Evolutionary conservation across 2,888 invertebrate species (phyloP).

Genomic region (Erannis defoliaria): DNA sequence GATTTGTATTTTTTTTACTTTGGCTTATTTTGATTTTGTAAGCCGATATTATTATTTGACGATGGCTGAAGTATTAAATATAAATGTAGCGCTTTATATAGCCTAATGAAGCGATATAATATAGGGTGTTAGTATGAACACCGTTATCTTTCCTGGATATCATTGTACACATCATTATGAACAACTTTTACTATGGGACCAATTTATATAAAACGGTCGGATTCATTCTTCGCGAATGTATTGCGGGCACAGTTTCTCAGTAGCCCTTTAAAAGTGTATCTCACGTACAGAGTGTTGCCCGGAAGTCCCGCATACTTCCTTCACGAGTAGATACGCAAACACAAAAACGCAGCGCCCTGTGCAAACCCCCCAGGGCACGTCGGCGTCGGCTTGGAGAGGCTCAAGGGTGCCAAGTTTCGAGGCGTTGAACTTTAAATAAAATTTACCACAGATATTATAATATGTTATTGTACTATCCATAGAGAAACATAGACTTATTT

Average conservation of each 20-base stretch:
- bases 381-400: constrained; percentile 39
- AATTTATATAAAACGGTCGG: neutral
- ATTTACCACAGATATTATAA: constrained; percentile 14
- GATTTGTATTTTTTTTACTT: too few species aligned
- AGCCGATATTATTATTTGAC: too few species aligned
- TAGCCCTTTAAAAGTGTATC: constrained; percentile 8
- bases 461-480: too few species aligned
- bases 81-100: too few species aligned
- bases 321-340: constrained; percentile 50
- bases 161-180: too few species aligned
- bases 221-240: neutral
- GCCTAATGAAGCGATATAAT: too few species aligned
- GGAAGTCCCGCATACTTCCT: constrained; percentile 37
- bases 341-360: constrained; percentile 53
- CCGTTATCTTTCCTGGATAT: too few species aligned
- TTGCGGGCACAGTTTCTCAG: constrained; percentile 12
- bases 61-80: too few species aligned
- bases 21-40: too few species aligned
- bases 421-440: constrained; percentile 29
- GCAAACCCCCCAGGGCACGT: constrained; percentile 44
- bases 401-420: constrained; percentile 26
- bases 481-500: constrained; percentile 4
- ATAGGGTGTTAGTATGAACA: too few species aligned
- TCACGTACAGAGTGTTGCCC: constrained; percentile 19
- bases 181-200: too few species aligned